Conservation (phyloP, 1,140 invertebrate species). For the Pomacea maculata region DNA sequence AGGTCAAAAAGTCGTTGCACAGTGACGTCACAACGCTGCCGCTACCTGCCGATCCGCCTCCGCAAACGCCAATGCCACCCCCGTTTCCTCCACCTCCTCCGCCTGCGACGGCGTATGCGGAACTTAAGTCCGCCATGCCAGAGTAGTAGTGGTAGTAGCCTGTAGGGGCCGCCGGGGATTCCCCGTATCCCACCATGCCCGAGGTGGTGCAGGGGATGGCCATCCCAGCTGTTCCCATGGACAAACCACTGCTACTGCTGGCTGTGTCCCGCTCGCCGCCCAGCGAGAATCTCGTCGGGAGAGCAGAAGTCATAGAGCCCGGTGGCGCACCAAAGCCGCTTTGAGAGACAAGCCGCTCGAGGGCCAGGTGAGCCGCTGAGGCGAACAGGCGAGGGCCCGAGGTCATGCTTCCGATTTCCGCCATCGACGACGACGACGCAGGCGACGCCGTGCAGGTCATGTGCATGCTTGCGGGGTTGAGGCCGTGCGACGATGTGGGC, state of each 20-base stretch:
- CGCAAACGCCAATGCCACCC: background rate
- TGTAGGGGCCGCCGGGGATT: background rate
- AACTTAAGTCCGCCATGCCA: slow-evolving; percentile 4
- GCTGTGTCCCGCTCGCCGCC: background rate
- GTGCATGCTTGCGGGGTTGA: too few species aligned
- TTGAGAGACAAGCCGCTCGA: background rate
- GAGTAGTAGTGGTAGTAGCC: slow-evolving; percentile 23
- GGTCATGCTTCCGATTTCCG: background rate
- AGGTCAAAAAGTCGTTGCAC: too few species aligned
- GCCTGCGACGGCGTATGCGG: slow-evolving; percentile 14
- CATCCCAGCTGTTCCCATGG: background rate
- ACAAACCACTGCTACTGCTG: background rate
- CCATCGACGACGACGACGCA: background rate
- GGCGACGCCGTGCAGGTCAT: background rate
- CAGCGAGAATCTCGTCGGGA: slow-evolving; percentile 4
- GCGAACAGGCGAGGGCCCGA: slow-evolving; percentile 14
- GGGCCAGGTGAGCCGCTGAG: background rate
- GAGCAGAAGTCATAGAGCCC: background rate
- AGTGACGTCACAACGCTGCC: background rate
- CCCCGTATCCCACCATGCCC: background rate
- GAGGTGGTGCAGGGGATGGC: background rate
- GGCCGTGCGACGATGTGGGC: background rate
- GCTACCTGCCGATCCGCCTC: background rate
- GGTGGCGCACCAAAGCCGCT: background rate
- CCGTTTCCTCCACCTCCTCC: slow-evolving; percentile 1